phyloP scores from a whole-genome alignment of 2,888 invertebrate species.

The Lumbricus terrestris region DNA sequence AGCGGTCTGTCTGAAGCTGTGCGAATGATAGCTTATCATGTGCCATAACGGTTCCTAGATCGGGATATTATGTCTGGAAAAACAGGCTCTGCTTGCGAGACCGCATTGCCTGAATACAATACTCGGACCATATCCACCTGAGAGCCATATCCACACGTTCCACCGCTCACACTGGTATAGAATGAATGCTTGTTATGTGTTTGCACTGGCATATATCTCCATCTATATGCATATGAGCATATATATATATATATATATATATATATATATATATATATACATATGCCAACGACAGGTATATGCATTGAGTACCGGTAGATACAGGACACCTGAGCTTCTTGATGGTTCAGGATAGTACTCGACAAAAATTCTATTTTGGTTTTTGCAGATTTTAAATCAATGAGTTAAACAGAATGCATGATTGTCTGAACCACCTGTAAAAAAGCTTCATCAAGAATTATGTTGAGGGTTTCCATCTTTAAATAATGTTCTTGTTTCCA shows the following conservation, averaged over 20 bases:
- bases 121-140: not conserved
- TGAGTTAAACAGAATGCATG: not conserved
- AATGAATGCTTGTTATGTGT: not conserved
- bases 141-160: not conserved
- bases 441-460: not conserved
- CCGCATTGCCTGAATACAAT: not conserved
- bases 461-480: not conserved
- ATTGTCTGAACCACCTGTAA: not conserved
- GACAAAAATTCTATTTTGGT: not conserved
- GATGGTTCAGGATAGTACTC: not conserved
- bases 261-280: not conserved
- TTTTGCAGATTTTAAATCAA: not conserved
- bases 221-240: not conserved
- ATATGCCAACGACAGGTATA: not conserved
- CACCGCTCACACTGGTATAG: not conserved
- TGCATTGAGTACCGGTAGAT: not conserved
- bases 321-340: not conserved
- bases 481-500: not conserved
- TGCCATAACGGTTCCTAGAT: not conserved
- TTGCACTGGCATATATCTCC: not conserved
- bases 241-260: not conserved
- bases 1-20: not conserved
- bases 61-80: not conserved
- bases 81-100: not conserved
- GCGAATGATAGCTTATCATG: not conserved